Conservation (phyloP, 2,113 vertebrate species). For the Aegotheles bennettii region DNA sequence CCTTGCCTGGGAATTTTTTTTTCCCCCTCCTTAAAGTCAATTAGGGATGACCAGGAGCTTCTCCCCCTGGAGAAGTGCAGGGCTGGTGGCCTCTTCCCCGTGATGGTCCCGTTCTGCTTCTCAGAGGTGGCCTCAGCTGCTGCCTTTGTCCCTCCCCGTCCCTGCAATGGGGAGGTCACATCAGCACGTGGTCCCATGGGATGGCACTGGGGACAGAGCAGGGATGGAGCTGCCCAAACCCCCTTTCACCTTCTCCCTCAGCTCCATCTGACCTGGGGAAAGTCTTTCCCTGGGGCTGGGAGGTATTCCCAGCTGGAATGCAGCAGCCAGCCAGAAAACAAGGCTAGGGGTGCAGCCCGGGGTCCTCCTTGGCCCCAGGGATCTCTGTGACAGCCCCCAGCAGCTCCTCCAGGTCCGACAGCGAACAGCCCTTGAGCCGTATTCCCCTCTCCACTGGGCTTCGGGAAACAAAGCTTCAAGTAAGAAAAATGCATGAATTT, state of each 20-base stretch:
- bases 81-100: not conserved
- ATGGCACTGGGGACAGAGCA: not conserved
- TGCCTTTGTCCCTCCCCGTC: not conserved
- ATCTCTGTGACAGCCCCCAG: too few species aligned
- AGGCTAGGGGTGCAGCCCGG: not conserved
- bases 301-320: not conserved
- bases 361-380: too few species aligned
- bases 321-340: not conserved
- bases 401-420: not conserved
- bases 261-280: not conserved
- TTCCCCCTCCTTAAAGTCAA: not conserved
- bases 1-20: not conserved
- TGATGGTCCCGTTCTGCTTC: not conserved
- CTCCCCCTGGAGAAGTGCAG: accelerated
- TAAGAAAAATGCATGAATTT: not conserved
- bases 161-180: accelerated
- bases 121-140: not conserved
- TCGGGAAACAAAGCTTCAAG: not conserved
- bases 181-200: accelerated
- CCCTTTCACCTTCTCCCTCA: not conserved
- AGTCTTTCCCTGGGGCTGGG: not conserved
- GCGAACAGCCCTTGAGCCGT: not conserved
- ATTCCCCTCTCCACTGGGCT: not conserved
- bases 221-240: not conserved
- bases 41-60: not conserved